Conservation (phyloP, 2,888 invertebrate species). For the Enchytraeus crypticus region DNA sequence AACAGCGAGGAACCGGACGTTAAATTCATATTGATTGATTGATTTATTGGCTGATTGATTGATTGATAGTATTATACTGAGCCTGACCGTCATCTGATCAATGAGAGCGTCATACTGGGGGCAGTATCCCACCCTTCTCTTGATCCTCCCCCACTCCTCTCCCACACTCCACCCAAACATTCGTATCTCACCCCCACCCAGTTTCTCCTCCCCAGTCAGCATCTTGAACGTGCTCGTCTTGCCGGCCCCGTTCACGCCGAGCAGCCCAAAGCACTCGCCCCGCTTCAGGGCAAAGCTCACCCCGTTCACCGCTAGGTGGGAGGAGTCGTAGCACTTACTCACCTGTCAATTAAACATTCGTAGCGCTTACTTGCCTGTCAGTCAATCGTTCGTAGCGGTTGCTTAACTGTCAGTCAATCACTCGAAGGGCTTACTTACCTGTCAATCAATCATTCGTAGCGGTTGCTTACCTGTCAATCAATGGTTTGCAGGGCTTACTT, state of each 20-base stretch:
- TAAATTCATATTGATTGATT: too few relatives aligned
- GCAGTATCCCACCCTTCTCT: conserved; percentile 47
- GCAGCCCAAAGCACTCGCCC: conserved; percentile 69
- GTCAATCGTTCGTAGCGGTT: too few relatives aligned
- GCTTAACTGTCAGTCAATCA: too few relatives aligned
- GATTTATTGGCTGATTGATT: too few relatives aligned
- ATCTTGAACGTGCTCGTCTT: conserved; percentile 63
- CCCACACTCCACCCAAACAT: conserved; percentile 52
- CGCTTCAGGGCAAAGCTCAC: conserved; percentile 46
- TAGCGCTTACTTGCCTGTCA: too few relatives aligned
- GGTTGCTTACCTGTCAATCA: too few relatives aligned
- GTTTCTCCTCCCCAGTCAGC: conserved; percentile 65
- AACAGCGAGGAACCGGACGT: too few relatives aligned
- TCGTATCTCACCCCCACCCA: conserved; percentile 63
- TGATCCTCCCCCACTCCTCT: conserved; percentile 37
- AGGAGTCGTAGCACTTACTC: conserved; percentile 44
- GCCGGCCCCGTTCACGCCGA: conserved; percentile 58
- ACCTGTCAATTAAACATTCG: conserved; percentile 37
- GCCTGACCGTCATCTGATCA: conserved; percentile 45
- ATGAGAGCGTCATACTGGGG: conserved; percentile 51
- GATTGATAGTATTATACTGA: too few relatives aligned
- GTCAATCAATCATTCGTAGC: too few relatives aligned
- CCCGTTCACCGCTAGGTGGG: conserved; percentile 42
- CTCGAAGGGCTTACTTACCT: too few relatives aligned
- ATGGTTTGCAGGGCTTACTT: too few relatives aligned